These are phyloP conservation scores for Antechinus flavipes DNA, from an alignment of 2,113 vertebrate genomes.

Conservation along the genomic window DNA sequence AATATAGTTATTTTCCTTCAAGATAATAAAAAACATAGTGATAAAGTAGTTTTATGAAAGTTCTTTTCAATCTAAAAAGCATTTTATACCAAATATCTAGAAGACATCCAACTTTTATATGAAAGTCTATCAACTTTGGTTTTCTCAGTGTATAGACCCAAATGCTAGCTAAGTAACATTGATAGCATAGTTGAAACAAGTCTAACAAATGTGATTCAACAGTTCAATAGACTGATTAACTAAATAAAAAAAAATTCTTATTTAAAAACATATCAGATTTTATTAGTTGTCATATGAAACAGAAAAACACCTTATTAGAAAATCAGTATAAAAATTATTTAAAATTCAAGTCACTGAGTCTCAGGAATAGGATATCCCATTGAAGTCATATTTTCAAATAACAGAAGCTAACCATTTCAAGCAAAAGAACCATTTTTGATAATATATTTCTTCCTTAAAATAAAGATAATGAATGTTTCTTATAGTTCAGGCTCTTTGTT, in stretches of 20 bases:
- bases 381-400: neutral
- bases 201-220: slow-evolving; percentile 28
- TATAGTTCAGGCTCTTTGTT: neutral
- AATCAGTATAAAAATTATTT: neutral
- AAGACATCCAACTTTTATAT: slow-evolving; percentile 41
- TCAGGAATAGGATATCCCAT: neutral
- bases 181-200: slow-evolving; percentile 33
- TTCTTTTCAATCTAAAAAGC: slow-evolving; percentile 17
- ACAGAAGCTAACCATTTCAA: neutral
- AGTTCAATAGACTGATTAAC: slow-evolving; percentile 16
- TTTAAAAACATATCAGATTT: neutral
- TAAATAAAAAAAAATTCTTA: slow-evolving; percentile 48
- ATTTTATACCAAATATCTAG: slow-evolving; percentile 13
- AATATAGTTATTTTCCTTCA: slow-evolving; percentile 36
- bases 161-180: slow-evolving; percentile 42
- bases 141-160: slow-evolving; percentile 35
- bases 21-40: slow-evolving; percentile 37
- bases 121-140: slow-evolving; percentile 10
- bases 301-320: slow-evolving; percentile 24
- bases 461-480: slow-evolving; percentile 32
- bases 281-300: neutral
- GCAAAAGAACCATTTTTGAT: slow-evolving; percentile 4
- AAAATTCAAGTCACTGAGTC: neutral
- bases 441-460: neutral
- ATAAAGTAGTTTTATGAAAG: slow-evolving; percentile 33